Evolutionary conservation across 2,113 vertebrate genomes (phyloP), one percentile per base, ranked within the genome.

Genomic region (Phrynosoma blainvillii): DNA sequence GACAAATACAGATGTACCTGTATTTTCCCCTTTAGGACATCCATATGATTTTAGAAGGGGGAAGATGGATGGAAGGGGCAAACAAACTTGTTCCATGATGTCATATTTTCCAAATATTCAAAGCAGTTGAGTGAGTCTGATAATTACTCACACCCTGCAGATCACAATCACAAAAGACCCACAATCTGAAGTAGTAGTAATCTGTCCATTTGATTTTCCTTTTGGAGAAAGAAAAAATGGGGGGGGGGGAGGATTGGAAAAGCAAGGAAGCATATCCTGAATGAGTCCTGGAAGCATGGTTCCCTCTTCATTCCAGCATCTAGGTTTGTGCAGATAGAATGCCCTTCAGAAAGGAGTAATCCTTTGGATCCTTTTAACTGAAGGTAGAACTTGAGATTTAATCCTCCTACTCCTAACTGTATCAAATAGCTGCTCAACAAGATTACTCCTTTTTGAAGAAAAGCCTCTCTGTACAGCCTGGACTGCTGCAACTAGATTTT

Each of bases 331-430:
- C 30, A 74, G 21, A 81, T 32, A 16, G 52, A 36, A 56, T 47
- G 18, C 30, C 21, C 11, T 52, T 84, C 54, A 66, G 23, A 84
- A 54, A 32, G 4, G 9, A 36, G 6, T 75, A 36, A 84, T 84
- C 23, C 66, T 83, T 83, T 70, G 27, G 66, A 70, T 83, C 40
- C 81, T 52, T 83, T 83, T 52, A 70, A 71, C 82, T 84, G 42
- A 62, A 84, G n/a, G 11, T 70, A 40, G 47, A 36, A 14, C 32
- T 36, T 84, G 21, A 84, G 71, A 84, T 56, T 79, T 54, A 27
- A 54, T 59, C 23, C 52, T 84, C 20, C 23, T 52, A 59, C 25
- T 14, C 32, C 12, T 9, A 27, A 25, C 25, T 36, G 30, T 79
- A 18, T 6, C 4, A 65, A 86, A 68, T 13, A 9, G 27, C 36